These are phyloP conservation scores for Danaus melanippus DNA, from an alignment of 1,140 invertebrate genomes.

Conservation along the genomic window DNA sequence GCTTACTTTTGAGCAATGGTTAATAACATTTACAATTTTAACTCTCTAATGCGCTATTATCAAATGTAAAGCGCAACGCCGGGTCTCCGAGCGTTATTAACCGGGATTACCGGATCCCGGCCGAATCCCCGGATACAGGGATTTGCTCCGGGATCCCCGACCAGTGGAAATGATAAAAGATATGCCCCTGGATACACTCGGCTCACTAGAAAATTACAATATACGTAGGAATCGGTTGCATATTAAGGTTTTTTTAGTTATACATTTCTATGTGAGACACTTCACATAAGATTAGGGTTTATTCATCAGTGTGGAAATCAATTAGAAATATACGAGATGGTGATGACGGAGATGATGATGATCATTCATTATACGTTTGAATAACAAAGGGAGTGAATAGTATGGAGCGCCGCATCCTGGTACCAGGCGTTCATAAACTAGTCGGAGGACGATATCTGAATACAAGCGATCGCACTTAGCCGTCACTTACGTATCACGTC, in stretches of 20 bases:
- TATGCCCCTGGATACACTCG: slow-evolving; percentile 44
- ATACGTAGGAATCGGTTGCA: no score
- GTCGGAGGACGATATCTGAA: slow-evolving; percentile 50
- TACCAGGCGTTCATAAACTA: slow-evolving; percentile 37
- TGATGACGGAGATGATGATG: no score
- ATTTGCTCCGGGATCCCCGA: slow-evolving; percentile 60
- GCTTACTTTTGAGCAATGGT: slow-evolving; percentile 8
- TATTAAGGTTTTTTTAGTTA: neutral
- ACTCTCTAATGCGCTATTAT: slow-evolving; percentile 56
- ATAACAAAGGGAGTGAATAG: slow-evolving; percentile 20
- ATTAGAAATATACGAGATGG: no score
- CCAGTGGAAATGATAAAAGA: slow-evolving; percentile 62
- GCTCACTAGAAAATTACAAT: slow-evolving; percentile 23
- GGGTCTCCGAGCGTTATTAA: slow-evolving; percentile 56
- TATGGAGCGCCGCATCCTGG: slow-evolving; percentile 39
- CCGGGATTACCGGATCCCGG: slow-evolving; percentile 64
- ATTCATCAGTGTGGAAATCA: no score
- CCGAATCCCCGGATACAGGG: slow-evolving; percentile 58
- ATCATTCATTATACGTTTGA: no score
- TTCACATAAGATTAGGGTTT: no score
- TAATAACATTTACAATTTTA: slow-evolving; percentile 48
- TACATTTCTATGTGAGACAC: slow-evolving; percentile 7
- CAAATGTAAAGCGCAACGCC: slow-evolving; percentile 39
- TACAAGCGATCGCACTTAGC: slow-evolving; percentile 69
- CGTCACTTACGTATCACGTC: slow-evolving; percentile 54